These are phyloP conservation scores for Luffia ferchaultella DNA, from an alignment of 2,888 invertebrate species.

Conservation along the genomic window DNA sequence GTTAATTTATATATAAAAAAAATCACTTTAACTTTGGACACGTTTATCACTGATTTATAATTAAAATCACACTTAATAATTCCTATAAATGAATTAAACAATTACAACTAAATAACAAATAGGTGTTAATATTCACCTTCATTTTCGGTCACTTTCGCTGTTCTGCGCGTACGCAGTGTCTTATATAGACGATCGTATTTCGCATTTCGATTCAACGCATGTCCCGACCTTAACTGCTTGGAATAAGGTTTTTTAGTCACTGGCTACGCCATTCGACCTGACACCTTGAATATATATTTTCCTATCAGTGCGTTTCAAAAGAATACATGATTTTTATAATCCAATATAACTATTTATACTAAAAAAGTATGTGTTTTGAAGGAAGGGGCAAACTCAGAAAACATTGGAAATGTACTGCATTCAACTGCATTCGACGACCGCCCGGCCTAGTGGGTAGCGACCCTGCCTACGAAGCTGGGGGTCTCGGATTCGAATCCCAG, in stretches of 20 bases:
- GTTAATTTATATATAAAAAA: too few species aligned
- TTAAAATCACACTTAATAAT: constrained; percentile 13
- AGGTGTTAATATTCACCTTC: constrained; percentile 38
- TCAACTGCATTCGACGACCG: too few species aligned
- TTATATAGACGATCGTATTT: not conserved
- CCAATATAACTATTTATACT: too few species aligned
- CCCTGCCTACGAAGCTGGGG: too few species aligned
- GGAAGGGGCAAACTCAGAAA: too few species aligned
- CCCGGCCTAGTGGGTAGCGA: too few species aligned
- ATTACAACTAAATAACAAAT: not conserved
- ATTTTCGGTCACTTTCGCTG: constrained; percentile 53
- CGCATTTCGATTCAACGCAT: not conserved
- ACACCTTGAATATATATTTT: not conserved
- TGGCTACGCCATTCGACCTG: not conserved
- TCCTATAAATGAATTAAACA: not conserved
- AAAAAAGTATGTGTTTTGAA: too few species aligned
- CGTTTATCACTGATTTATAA: constrained; percentile 8
- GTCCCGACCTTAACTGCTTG: not conserved
- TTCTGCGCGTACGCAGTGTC: not conserved
- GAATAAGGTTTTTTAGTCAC: not conserved
- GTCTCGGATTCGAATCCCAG: too few species aligned
- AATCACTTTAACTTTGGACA: not conserved
- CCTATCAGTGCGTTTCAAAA: not conserved
- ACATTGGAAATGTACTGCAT: too few species aligned
- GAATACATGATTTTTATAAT: too few species aligned